Conservation (phyloP, 2,888 invertebrate genomes). For the Nymphalis c-album region DNA sequence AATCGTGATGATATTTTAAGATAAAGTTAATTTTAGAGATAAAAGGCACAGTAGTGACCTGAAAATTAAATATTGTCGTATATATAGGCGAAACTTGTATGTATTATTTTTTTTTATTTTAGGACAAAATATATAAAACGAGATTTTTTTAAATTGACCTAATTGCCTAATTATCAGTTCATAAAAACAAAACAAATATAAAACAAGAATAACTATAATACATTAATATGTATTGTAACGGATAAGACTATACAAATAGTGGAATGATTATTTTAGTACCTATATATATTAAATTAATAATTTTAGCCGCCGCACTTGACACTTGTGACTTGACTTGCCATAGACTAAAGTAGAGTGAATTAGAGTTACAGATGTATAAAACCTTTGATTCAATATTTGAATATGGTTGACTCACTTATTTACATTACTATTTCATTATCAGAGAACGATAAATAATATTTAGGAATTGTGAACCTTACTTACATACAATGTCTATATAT, state of each 20-base stretch:
- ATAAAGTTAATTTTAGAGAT: slow-evolving; percentile 2
- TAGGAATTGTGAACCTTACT: no score
- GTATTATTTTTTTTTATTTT: not conserved
- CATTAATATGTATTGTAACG: slow-evolving; percentile 1
- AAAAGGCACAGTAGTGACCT: slow-evolving; percentile 11
- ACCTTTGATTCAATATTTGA: no score
- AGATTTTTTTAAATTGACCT: not conserved
- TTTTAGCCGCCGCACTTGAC: not conserved
- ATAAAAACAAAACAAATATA: slow-evolving; percentile 3
- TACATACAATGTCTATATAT: no score
- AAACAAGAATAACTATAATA: slow-evolving; percentile 1
- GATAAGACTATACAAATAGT: slow-evolving; percentile 7
- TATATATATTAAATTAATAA: not conserved
- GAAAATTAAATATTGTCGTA: slow-evolving; percentile 10
- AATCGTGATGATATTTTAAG: not conserved
- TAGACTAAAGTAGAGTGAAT: no score
- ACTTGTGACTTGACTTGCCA: not conserved
- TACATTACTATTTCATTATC: no score
- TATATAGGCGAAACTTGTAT: slow-evolving; percentile 5
- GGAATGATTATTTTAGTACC: slow-evolving; percentile 6
- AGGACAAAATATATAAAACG: not conserved
- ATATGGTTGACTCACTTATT: no score
- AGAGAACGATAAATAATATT: no score
- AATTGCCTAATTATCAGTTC: slow-evolving; percentile 1
- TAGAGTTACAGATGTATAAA: no score